Evolutionary conservation across 2,113 vertebrate species (phyloP), one percentile per base, ranked within the genome.

Genomic region (Macquaria ambigua): DNA sequence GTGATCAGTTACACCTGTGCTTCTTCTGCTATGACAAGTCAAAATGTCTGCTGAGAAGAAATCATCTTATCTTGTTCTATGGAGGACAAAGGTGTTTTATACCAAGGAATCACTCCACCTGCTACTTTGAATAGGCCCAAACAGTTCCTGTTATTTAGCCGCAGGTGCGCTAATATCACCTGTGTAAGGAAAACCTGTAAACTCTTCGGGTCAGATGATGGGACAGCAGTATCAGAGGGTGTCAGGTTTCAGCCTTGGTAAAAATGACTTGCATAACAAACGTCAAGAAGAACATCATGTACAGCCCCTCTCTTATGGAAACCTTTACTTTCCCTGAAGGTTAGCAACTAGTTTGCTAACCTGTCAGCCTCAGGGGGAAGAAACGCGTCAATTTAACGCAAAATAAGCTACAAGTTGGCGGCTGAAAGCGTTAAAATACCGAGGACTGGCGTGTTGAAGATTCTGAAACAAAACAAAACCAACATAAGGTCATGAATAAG

Each of bases 381-480:
- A 9, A 25, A 48, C 14, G 1, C 5, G 3, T 0, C 0, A 16
- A 5, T 39, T 62, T 43, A 10, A n/a, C 5, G 3, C 2, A 2
- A 25, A 12, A 34, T 1, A 3, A 4, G 10, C 2, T 5, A 6
- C 10, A 1, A 52, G 1, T 5, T n/a, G 7, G 3, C 0, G 7
- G 0, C n/a, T 31, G 8, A 21, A 64, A 4, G 23, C 8, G 21
- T n/a, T 16, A n/a, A 34, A 41, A 6, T 1, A 14, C n/a, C 12
- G 16, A 10, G 2, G 3, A 2, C 4, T 0, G 12, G 0, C 0
- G 4, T 37, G 5, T 25, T 5, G 46, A 4, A 15, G 21, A 16
- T n/a, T 64, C 41, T 3, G 3, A 31, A 55, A 18, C 18, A 12
- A 48, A 58, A 62, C 7, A 8, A 0, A 10, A 31, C 2, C 14